Conservation (phyloP, 1,140 invertebrate genomes). For the Fopius arisanus region DNA sequence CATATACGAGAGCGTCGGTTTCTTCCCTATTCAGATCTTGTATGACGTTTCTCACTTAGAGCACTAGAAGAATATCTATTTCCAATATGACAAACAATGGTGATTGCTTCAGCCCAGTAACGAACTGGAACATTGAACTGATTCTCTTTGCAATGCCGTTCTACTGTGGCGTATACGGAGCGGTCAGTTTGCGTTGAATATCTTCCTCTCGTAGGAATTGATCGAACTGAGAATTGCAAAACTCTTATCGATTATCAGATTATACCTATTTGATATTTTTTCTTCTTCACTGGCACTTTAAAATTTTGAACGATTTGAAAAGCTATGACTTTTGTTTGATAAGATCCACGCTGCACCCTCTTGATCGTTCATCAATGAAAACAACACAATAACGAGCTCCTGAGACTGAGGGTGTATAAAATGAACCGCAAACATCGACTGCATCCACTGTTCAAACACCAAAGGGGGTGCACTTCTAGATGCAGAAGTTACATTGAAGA, state of each 20-base stretch:
- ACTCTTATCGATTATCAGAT: conserved; percentile 49
- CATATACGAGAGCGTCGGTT: background rate
- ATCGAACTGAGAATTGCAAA: conserved; percentile 32
- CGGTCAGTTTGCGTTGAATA: conserved; percentile 29
- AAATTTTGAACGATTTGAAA: conserved; percentile 38
- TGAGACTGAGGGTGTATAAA: background rate
- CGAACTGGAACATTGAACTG: no score
- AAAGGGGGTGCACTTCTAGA: no score
- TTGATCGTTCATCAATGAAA: conserved; percentile 46
- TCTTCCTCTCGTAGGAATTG: background rate
- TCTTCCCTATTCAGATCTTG: background rate
- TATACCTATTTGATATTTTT: conserved; percentile 42
- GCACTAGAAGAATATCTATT: background rate
- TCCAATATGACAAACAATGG: background rate
- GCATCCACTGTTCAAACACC: no score
- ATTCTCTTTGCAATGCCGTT: no score
- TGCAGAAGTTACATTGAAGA: no score
- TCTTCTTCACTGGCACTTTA: conserved; percentile 41
- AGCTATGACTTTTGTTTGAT: conserved; percentile 46
- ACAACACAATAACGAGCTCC: conserved; percentile 39
- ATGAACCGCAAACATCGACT: conserved; percentile 16
- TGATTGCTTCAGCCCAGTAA: background rate
- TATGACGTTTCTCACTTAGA: background rate
- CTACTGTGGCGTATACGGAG: conserved; percentile 38
- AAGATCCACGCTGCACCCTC: conserved; percentile 42